Conservation (phyloP, 2,797 vertebrate genomes). For the Alosa sapidissima region DNA sequence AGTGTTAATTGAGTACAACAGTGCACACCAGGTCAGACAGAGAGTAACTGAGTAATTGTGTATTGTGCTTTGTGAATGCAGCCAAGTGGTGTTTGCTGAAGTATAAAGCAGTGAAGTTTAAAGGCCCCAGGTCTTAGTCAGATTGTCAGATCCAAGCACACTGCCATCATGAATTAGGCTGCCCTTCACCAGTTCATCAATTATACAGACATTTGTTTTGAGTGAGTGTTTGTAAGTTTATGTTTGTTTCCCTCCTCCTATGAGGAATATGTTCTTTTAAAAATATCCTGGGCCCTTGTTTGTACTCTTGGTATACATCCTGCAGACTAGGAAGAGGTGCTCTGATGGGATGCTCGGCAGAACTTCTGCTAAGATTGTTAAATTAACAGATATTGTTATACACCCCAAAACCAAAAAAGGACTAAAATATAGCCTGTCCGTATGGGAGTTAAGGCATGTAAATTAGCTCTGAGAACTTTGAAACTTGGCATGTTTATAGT, state of each 20-base stretch:
- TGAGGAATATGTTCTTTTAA: no score
- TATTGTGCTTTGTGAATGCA: background rate
- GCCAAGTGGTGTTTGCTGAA: background rate
- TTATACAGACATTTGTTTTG: background rate
- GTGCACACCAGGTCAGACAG: constrained; percentile 53
- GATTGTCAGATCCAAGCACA: background rate
- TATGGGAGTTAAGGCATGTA: no score
- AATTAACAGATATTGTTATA: no score
- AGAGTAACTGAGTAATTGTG: background rate
- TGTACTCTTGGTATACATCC: no score
- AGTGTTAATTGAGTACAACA: constrained; percentile 50
- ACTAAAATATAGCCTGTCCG: no score
- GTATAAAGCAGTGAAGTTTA: background rate
- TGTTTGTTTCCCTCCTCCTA: background rate
- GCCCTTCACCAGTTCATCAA: background rate
- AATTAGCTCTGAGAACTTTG: no score
- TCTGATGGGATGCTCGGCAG: no score
- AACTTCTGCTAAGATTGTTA: no score
- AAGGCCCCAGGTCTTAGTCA: background rate
- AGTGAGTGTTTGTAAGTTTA: background rate
- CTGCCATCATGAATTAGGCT: background rate
- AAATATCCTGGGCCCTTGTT: no score
- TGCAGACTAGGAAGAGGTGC: no score
- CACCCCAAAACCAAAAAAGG: no score
- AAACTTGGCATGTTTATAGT: no score